Conservation (phyloP, 2,888 invertebrate species). For the Nemurella pictetii region DNA sequence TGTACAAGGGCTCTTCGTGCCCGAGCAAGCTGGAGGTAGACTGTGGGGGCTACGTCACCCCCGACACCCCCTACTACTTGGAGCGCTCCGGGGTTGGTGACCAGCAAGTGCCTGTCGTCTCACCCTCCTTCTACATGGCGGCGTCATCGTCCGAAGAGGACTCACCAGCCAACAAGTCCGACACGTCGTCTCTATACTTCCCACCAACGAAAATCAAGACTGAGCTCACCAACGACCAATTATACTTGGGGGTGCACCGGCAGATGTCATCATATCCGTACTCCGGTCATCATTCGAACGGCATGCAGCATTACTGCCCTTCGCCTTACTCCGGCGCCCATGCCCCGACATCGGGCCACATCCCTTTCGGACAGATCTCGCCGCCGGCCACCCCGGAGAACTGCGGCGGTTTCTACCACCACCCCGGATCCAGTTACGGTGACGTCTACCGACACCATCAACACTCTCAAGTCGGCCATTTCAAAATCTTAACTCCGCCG, state of each 20-base stretch:
- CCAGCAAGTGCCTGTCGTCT: conserved; percentile 41
- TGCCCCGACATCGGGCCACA: conserved; percentile 44
- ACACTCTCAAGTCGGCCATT: conserved; percentile 41
- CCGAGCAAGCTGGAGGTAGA: conserved; percentile 34
- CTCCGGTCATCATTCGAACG: conserved; percentile 4
- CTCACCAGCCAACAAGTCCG: conserved; percentile 11
- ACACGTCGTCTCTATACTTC: conserved; percentile 37
- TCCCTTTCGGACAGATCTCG: conserved; percentile 49
- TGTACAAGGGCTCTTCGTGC: conserved; percentile 26
- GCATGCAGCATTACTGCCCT: conserved; percentile 42
- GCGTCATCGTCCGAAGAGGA: conserved; percentile 32
- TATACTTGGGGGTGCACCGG: conserved; percentile 33
- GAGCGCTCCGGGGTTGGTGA: conserved; percentile 43
- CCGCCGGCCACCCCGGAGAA: conserved; percentile 54
- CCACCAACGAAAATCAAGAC: conserved; percentile 38
- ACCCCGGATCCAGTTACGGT: conserved; percentile 36
- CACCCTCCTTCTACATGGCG: conserved; percentile 36
- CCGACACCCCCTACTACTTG: conserved; percentile 41
- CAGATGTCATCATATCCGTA: conserved; percentile 33
- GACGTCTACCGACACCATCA: conserved; percentile 40
- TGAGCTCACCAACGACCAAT: conserved; percentile 35
- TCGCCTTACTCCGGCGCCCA: conserved; percentile 43
- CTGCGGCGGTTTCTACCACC: conserved; percentile 43
- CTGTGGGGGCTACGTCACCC: conserved; percentile 34
- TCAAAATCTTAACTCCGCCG: conserved; percentile 53